phyloP scores from a whole-genome alignment of 2,113 vertebrate genomes.

The Laterallus jamaicensis region DNA sequence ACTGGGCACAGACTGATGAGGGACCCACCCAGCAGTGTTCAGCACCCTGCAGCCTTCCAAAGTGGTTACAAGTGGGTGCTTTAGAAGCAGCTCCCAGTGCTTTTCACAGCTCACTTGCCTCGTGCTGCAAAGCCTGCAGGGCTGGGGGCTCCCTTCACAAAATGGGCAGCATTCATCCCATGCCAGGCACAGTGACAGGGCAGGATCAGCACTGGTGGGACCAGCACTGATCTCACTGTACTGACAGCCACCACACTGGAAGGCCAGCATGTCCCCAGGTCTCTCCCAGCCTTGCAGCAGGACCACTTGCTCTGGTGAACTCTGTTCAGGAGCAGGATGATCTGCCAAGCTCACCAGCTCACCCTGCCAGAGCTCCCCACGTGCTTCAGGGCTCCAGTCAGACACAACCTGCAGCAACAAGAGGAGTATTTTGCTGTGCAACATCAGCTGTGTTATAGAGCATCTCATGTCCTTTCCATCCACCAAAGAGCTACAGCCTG shows the following conservation, averaged over 20 bases:
- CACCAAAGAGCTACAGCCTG: background rate
- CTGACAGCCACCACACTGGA: too few species aligned
- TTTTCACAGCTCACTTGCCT: background rate
- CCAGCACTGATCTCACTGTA: background rate
- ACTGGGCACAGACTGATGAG: background rate
- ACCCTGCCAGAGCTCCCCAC: background rate
- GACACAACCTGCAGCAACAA: background rate
- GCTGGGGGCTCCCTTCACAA: background rate
- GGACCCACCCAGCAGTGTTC: background rate
- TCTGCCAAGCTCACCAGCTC: background rate
- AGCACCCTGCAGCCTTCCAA: background rate
- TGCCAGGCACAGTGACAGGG: background rate
- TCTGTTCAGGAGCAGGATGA: background rate
- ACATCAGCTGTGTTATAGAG: background rate
- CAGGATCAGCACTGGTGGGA: background rate
- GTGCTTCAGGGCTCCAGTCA: background rate
- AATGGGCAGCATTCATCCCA: background rate
- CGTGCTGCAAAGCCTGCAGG: fast-evolving
- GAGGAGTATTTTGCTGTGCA: background rate
- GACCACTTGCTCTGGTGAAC: fast-evolving
- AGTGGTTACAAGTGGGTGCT: background rate
- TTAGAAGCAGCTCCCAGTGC: background rate
- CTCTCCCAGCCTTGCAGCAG: background rate
- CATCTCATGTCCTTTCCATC: background rate
- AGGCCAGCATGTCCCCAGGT: fast-evolving